phyloP scores from a whole-genome alignment of 2,888 invertebrate genomes.

The Stenodera caucasica region DNA sequence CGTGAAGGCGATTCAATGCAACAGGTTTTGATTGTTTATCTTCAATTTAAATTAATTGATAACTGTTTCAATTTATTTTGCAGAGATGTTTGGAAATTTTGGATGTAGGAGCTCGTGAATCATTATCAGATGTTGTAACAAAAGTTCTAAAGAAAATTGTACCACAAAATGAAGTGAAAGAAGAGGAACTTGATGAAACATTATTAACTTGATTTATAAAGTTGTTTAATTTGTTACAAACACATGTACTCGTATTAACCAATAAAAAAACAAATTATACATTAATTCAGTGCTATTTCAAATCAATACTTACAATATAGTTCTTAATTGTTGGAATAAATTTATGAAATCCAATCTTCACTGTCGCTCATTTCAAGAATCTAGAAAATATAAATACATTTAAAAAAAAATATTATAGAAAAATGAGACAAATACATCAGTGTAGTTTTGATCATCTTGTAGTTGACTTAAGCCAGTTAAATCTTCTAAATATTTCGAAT shows the following conservation, averaged over 20 bases:
- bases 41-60: too few relatives aligned
- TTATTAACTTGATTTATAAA: constrained; percentile 71
- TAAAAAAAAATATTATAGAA: constrained; percentile 10
- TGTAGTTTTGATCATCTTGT: constrained; percentile 63
- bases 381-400: constrained; percentile 32
- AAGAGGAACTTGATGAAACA: constrained; percentile 92
- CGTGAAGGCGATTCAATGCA: constrained; percentile 72
- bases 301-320: too few relatives aligned
- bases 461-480: constrained; percentile 77
- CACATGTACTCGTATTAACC: not conserved
- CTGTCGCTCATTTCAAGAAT: constrained; percentile 43
- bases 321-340: not conserved
- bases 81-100: constrained; percentile 75
- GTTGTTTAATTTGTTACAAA: not conserved
- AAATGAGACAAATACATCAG: too few relatives aligned
- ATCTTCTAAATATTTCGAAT: constrained; percentile 80
- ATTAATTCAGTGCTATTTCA: too few relatives aligned
- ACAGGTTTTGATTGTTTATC: constrained; percentile 60
- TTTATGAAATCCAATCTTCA: constrained; percentile 26
- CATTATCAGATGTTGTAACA: constrained; percentile 84
- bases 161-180: constrained; percentile 77
- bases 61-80: too few relatives aligned
- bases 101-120: constrained; percentile 87
- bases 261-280: not conserved
- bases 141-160: constrained; percentile 83